These are phyloP conservation scores for Liolophura sinensis DNA, from an alignment of 1,140 invertebrate species.

Conservation along the genomic window DNA sequence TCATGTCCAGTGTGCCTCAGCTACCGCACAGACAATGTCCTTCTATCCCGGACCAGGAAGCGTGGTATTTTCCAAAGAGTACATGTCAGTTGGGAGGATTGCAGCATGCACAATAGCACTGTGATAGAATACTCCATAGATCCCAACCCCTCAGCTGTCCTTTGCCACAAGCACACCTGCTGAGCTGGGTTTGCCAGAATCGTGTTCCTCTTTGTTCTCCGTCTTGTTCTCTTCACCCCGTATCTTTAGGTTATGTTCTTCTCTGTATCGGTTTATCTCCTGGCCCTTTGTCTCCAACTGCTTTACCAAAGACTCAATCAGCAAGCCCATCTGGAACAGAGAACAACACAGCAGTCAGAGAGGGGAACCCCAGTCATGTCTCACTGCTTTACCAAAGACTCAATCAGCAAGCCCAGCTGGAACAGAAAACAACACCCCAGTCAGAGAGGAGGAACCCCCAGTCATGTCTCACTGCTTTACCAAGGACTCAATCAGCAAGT, in stretches of 20 bases:
- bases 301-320: conserved; percentile 77
- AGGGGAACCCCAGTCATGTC: too few relatives aligned
- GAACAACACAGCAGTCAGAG: too few relatives aligned
- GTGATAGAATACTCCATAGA: too few relatives aligned
- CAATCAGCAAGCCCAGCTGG: neutral
- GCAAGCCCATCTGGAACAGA: conserved; percentile 70
- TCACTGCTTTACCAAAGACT: conserved; percentile 1
- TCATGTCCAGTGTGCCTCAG: too few relatives aligned
- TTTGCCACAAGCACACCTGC: conserved; percentile 47
- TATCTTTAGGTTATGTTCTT: conserved; percentile 81
- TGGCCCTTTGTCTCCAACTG: conserved; percentile 84
- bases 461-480: conserved; percentile 77
- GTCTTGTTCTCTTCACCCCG: conserved; percentile 56
- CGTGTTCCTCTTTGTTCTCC: conserved; percentile 29
- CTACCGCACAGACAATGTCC: too few relatives aligned
- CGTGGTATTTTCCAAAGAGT: too few relatives aligned
- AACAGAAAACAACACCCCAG: neutral
- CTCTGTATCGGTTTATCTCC: conserved; percentile 92
- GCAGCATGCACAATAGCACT: too few relatives aligned
- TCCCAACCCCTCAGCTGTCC: conserved; percentile 17
- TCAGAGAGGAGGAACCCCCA: too few relatives aligned
- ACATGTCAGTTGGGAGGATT: too few relatives aligned
- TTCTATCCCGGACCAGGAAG: too few relatives aligned
- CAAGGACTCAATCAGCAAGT: too few relatives aligned
- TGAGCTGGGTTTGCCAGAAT: conserved; percentile 28